Evolutionary conservation across 2,113 vertebrate species (phyloP).

Genomic region (Cephalopterus ornatus): DNA sequence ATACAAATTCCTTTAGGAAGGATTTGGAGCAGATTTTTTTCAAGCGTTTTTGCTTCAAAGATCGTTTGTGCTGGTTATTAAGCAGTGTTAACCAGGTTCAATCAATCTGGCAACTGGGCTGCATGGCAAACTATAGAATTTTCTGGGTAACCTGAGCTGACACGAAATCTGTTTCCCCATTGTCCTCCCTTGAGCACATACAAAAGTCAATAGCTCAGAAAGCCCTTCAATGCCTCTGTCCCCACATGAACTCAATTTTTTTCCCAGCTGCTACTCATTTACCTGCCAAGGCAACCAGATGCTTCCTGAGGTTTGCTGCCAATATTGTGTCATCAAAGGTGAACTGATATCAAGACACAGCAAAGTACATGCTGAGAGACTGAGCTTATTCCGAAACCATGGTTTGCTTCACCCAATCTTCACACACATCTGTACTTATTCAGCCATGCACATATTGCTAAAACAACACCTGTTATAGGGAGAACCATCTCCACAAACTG

Average conservation of each 20-base stretch:
- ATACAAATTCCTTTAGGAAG: not conserved
- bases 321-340: not conserved
- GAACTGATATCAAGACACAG: not conserved
- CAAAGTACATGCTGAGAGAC: not conserved
- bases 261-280: slow-evolving; percentile 36
- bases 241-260: not conserved
- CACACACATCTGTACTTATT: not conserved
- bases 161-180: not conserved
- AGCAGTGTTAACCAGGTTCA: not conserved
- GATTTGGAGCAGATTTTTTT: not conserved
- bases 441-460: not conserved
- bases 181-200: not conserved
- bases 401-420: not conserved
- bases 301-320: not conserved
- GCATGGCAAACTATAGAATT: not conserved
- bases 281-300: slow-evolving; percentile 35
- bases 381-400: not conserved
- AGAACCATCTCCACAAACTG: not conserved
- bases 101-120: not conserved
- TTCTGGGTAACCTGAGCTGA: not conserved
- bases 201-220: slow-evolving; percentile 38
- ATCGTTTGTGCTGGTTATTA: not conserved
- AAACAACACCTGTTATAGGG: not conserved
- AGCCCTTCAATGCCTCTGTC: slow-evolving; percentile 15
- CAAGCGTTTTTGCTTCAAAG: not conserved